phyloP scores from a whole-genome alignment of 2,113 vertebrate species.

The Phocoena phocoena region DNA sequence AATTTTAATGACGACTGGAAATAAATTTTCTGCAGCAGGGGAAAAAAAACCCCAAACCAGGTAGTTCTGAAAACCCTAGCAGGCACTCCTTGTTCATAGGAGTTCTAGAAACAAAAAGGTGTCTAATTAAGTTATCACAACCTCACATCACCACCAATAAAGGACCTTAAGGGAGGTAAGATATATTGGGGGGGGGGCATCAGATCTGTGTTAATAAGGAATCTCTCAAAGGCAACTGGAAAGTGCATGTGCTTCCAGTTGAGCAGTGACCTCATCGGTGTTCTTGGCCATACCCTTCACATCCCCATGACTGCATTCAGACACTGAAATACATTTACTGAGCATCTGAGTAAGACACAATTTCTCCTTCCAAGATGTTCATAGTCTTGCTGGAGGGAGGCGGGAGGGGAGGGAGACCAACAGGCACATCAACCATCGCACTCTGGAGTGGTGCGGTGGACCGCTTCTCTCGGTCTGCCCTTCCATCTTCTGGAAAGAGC shows the following conservation, averaged over 20 bases:
- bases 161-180: constrained; percentile 56
- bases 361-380: neutral
- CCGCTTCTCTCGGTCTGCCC: neutral
- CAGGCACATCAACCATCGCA: accelerated
- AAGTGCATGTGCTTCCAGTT: neutral
- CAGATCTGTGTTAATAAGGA: neutral
- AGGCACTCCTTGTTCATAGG: neutral
- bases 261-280: neutral
- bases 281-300: neutral
- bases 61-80: neutral
- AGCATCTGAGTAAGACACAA: neutral
- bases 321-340: accelerated
- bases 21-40: constrained; percentile 72
- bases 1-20: constrained; percentile 81
- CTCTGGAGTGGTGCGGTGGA: accelerated
- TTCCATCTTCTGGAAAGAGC: neutral
- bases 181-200: neutral
- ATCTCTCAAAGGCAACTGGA: neutral
- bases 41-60: neutral
- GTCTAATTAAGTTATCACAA: constrained; percentile 56
- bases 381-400: accelerated
- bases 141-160: constrained; percentile 8
- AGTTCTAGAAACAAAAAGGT: constrained; percentile 71
- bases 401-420: too few species aligned
- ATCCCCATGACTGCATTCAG: accelerated